These are phyloP conservation scores for Drosophila suzukii DNA, from an alignment of 1,140 invertebrate genomes.

Conservation along the genomic window DNA sequence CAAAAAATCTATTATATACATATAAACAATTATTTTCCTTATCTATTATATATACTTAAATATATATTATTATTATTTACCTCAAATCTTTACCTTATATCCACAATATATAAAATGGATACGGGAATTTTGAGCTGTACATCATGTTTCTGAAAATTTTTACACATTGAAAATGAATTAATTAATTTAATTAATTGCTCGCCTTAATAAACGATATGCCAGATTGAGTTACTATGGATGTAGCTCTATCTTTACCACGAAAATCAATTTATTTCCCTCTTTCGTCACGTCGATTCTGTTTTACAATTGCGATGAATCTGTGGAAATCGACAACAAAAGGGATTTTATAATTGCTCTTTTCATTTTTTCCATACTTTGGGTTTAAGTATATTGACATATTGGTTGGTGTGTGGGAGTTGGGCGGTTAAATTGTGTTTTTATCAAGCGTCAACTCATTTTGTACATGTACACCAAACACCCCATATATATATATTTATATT, in stretches of 20 bases:
- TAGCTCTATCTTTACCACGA: constrained; percentile 14
- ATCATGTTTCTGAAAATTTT: neutral
- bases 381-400: constrained; percentile 46
- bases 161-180: neutral
- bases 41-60: no score
- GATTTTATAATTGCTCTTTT: constrained; percentile 51
- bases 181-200: neutral
- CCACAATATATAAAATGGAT: no score
- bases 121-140: no score
- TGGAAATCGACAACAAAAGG: constrained; percentile 43
- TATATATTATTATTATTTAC: no score
- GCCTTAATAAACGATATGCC: neutral
- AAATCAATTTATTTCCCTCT: constrained; percentile 45
- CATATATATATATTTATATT: constrained; percentile 1
- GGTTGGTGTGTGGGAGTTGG: neutral
- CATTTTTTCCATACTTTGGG: constrained; percentile 4
- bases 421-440: constrained; percentile 30
- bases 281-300: constrained; percentile 29
- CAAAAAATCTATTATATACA: no score
- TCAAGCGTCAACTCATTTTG: constrained; percentile 30
- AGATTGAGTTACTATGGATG: neutral
- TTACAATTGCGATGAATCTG: constrained; percentile 35
- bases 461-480: constrained; percentile 6
- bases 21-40: no score
- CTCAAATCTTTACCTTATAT: no score